phyloP scores from a whole-genome alignment of 2,888 invertebrate genomes.

The Rutpela maculata region DNA sequence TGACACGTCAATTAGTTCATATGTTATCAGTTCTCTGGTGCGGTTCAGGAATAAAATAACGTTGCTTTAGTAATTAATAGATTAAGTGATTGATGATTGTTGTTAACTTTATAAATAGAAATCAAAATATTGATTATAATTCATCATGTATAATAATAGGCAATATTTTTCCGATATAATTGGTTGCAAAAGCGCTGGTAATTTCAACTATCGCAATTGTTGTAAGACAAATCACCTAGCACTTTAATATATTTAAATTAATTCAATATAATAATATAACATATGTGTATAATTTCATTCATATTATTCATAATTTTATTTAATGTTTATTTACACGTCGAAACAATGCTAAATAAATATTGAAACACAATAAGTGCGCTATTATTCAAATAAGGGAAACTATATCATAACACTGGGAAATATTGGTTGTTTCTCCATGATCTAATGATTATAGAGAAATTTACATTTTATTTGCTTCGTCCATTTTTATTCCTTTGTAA shows the following conservation, averaged over 20 bases:
- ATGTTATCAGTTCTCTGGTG: constrained; percentile 34
- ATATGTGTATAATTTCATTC: constrained; percentile 7
- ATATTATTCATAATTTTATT: background rate
- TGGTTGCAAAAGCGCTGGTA: background rate
- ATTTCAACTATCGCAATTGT: background rate
- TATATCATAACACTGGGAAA: no score
- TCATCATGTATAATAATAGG: constrained; percentile 1
- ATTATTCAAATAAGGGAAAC: no score
- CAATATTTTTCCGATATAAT: background rate
- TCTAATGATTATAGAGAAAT: background rate
- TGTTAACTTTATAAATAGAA: constrained; percentile 33
- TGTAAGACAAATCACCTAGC: background rate
- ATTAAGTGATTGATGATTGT: constrained; percentile 30
- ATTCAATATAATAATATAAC: background rate
- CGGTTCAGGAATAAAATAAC: constrained; percentile 23
- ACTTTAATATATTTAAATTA: background rate
- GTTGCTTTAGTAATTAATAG: constrained; percentile 18
- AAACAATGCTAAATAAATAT: background rate
- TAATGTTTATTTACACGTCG: background rate
- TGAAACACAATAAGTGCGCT: background rate
- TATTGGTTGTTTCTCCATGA: no score
- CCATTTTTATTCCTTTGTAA: no score
- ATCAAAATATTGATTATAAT: constrained; percentile 22
- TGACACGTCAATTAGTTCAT: constrained; percentile 39
- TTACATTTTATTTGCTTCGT: no score